Evolutionary conservation across 1,140 invertebrate species (phyloP), one percentile per base, ranked within the genome.

Genomic region (Helicoverpa zea): DNA sequence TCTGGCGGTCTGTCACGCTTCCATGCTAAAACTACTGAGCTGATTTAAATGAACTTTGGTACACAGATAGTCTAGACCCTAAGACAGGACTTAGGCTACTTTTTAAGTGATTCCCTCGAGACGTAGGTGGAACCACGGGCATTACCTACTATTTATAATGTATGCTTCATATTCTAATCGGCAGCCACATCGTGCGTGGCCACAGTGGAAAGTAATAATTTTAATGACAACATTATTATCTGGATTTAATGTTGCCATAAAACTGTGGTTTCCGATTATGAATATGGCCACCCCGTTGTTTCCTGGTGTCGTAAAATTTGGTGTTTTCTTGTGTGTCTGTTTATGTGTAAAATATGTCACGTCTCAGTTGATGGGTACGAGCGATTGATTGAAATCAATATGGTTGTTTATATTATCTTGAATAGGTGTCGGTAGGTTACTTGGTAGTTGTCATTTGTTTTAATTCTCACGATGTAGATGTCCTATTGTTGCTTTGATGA

Each of bases 181-280:
- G 5, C 5, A 64, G 2, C 14, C 30, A 2, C 61, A 30, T 66
- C 43, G 63, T 47, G 43, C n/a, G 18, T 51, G 47, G 64, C 10
- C 4, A 16, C 11, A 52, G 66, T 52, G 29, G 51, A 49, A 29
- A 4, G 49, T 70, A 43, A 47, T 66, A 18, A 70, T 52, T 70
- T 70, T 70, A 70, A 70, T 70, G 49, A 49, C 66, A 70, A 70
- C 49, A 70, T 70, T 70, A 70, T 70, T 18, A 52, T 70, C 49
- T n/a, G 47, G 29, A 70, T 70, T 70, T 70, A 52, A 70, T 70
- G 66, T 70, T 23, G 18, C 66, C 52, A 70, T 70, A 70, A 70
- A 70, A 49, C 52, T 70, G 66, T 70, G 66, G 66, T 70, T 70
- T 54, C 66, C 66, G 66, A 70, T 70, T 52, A 70, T 70, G 63